Conservation (phyloP, 1,140 invertebrate genomes). For the Aricia agestis region DNA sequence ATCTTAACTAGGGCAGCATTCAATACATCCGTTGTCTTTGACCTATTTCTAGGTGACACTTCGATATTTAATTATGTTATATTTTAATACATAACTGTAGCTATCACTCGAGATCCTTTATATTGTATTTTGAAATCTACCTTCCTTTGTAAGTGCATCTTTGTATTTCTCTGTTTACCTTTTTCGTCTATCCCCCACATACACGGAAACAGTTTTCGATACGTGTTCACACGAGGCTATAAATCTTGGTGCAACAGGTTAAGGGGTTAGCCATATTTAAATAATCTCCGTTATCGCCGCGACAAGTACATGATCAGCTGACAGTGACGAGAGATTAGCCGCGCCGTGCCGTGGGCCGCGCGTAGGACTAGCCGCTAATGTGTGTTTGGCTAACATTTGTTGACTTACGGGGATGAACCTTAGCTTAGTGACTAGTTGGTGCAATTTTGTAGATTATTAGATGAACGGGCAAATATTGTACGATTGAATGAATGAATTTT, state of each 20-base stretch:
- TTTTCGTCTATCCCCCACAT: not conserved
- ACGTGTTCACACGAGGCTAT: not conserved
- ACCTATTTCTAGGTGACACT: too few relatives aligned
- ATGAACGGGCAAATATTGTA: too few relatives aligned
- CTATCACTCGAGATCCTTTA: too few relatives aligned
- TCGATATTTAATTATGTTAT: too few relatives aligned
- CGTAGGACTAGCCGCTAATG: conserved; percentile 7
- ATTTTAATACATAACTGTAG: too few relatives aligned
- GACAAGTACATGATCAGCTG: conserved; percentile 11
- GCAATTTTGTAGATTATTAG: too few relatives aligned
- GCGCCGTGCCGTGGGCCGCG: not conserved
- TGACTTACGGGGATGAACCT: not conserved
- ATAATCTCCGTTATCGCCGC: conserved; percentile 9
- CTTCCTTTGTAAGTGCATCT: too few relatives aligned
- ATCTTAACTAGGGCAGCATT: too few relatives aligned
- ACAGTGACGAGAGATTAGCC: conserved; percentile 14
- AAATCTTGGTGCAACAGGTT: conserved; percentile 9
- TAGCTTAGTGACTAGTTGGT: conserved; percentile 16
- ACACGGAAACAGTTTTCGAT: conserved; percentile 1
- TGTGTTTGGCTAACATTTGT: not conserved
- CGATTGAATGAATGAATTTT: too few relatives aligned
- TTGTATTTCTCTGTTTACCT: not conserved
- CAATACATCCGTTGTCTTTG: too few relatives aligned
- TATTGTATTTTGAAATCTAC: too few relatives aligned
- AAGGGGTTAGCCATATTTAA: conserved; percentile 11